Conservation (phyloP, 2,888 invertebrate genomes). For the Girardia tigrina region DNA sequence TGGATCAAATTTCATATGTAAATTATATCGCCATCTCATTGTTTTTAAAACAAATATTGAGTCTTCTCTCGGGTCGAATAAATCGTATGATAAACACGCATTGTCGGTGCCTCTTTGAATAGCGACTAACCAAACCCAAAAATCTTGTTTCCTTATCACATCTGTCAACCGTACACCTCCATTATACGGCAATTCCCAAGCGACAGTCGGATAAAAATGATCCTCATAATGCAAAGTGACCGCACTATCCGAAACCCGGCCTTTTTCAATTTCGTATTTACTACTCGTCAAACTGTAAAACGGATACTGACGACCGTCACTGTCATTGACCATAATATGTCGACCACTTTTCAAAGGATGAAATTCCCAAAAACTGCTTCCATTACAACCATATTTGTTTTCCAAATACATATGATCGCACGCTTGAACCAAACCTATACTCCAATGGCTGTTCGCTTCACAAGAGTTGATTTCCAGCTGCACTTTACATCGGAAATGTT, state of each 20-base stretch:
- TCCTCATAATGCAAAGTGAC: conserved; percentile 32
- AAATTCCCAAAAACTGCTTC: conserved; percentile 35
- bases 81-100: neutral
- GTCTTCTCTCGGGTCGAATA: conserved; percentile 24
- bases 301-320: conserved; percentile 34
- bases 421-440: conserved; percentile 31
- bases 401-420: conserved; percentile 35
- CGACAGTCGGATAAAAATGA: conserved; percentile 35
- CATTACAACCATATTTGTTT: conserved; percentile 33
- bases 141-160: conserved; percentile 34
- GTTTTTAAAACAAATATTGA: conserved; percentile 33
- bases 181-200: conserved; percentile 34
- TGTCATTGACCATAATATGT: conserved; percentile 35
- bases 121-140: conserved; percentile 36
- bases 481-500: conserved; percentile 30
- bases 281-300: conserved; percentile 34
- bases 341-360: conserved; percentile 29
- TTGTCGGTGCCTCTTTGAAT: conserved; percentile 21
- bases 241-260: neutral
- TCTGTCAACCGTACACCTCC: conserved; percentile 30
- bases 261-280: conserved; percentile 31
- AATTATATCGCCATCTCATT: conserved; percentile 33
- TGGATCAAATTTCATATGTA: conserved; percentile 31
- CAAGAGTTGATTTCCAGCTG: conserved; percentile 27
- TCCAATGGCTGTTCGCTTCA: conserved; percentile 33